phyloP scores from a whole-genome alignment of 2,797 vertebrate species.

The Pampus argenteus region DNA sequence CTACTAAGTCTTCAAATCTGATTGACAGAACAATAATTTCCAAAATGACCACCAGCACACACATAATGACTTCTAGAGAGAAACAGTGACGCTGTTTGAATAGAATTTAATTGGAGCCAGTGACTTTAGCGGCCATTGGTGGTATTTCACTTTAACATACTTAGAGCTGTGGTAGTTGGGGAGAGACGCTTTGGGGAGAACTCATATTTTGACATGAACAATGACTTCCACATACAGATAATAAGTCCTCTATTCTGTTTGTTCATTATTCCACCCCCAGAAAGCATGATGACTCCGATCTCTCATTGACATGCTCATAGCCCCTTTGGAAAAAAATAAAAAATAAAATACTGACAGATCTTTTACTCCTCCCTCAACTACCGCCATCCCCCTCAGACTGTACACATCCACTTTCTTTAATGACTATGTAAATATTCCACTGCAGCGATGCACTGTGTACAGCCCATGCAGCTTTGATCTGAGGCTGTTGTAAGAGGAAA shows the following conservation, averaged over 20 bases:
- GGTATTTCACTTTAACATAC: background rate
- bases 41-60: too few relatives aligned
- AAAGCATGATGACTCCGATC: constrained; percentile 15
- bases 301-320: constrained; percentile 11
- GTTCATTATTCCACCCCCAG: background rate
- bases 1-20: too few relatives aligned
- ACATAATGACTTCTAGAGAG: too few relatives aligned
- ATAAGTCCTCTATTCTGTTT: background rate
- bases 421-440: constrained; percentile 59
- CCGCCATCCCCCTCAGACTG: constrained; percentile 13
- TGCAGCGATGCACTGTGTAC: constrained; percentile 17
- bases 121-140: background rate
- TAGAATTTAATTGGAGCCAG: too few relatives aligned
- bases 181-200: background rate
- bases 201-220: background rate
- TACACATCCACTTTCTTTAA: constrained; percentile 45
- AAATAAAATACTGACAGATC: constrained; percentile 23
- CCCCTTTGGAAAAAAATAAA: constrained; percentile 2
- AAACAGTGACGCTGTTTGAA: too few relatives aligned
- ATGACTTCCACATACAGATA: background rate
- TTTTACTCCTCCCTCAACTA: constrained; percentile 29
- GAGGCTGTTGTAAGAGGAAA: constrained; percentile 10
- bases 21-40: too few relatives aligned
- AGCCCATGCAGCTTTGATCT: constrained; percentile 41
- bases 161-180: background rate